These are phyloP conservation scores for Brienomyrus longianalis DNA, from an alignment of 2,113 vertebrate species.

Conservation along the genomic window DNA sequence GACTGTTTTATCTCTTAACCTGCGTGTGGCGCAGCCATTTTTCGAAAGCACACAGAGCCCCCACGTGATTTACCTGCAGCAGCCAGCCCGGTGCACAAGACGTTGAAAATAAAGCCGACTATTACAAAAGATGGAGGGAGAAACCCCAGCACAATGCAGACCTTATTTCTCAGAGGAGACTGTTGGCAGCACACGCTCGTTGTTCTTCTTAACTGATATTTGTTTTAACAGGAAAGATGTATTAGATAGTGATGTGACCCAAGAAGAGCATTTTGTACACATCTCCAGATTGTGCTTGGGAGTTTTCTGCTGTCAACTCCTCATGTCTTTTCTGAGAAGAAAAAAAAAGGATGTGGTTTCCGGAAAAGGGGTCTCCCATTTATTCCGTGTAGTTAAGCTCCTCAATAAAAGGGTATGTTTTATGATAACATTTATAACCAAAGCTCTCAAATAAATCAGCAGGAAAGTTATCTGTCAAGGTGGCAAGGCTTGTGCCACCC, in stretches of 20 bases:
- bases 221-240: not conserved
- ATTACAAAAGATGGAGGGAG: not conserved
- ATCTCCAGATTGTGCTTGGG: not conserved
- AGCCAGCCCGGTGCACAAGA: not conserved
- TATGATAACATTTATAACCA: constrained; percentile 14
- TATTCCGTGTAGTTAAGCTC: not conserved
- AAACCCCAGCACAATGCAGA: not conserved
- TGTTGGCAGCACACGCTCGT: not conserved
- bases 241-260: not conserved
- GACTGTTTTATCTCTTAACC: constrained; percentile 54
- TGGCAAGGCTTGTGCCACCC: constrained; percentile 14
- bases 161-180: not conserved
- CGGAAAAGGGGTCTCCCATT: not conserved
- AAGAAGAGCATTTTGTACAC: not conserved
- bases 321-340: not conserved
- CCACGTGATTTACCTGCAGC: not conserved
- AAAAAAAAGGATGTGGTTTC: not conserved
- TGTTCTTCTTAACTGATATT: constrained; percentile 12
- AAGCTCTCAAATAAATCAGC: constrained; percentile 16
- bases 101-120: not conserved
- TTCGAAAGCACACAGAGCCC: not conserved
- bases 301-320: not conserved
- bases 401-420: constrained; percentile 16
- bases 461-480: constrained; percentile 1
- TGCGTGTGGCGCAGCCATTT: constrained; percentile 34